phyloP scores from a whole-genome alignment of 2,113 vertebrate species.

The Trochalopteron elliotii region DNA sequence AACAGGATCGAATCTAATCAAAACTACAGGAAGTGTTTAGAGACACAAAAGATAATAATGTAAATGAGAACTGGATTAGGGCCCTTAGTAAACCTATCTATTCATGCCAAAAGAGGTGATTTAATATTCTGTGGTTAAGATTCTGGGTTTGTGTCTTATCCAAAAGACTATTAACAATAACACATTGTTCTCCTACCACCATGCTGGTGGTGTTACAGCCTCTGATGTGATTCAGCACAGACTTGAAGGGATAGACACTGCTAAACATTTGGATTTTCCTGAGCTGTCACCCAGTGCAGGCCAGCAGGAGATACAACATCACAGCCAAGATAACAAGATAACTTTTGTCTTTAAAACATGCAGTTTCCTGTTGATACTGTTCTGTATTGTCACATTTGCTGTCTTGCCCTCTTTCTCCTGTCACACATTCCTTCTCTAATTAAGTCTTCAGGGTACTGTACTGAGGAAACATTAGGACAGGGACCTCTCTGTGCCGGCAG shows the following conservation, averaged over 20 bases:
- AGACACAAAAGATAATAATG: conserved; percentile 43
- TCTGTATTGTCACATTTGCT: not conserved
- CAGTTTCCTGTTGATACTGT: conserved; percentile 25
- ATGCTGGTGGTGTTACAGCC: not conserved
- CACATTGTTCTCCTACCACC: conserved; percentile 22
- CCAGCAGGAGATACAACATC: not conserved
- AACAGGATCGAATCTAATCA: conserved; percentile 1
- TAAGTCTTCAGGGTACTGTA: not conserved
- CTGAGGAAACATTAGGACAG: not conserved
- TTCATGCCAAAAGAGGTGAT: conserved; percentile 49
- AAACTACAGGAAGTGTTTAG: conserved; percentile 46
- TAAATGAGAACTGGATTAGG: conserved; percentile 53
- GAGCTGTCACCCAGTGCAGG: not conserved
- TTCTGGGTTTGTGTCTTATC: conserved; percentile 24
- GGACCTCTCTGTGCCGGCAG: not conserved
- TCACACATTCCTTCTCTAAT: not conserved
- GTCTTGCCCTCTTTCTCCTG: not conserved
- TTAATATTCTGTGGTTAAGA: conserved; percentile 50
- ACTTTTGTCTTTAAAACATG: not conserved
- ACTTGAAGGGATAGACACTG: not conserved
- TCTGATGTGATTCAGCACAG: conserved; percentile 2
- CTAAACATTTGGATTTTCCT: conserved; percentile 3
- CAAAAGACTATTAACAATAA: conserved; percentile 41
- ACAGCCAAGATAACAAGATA: conserved; percentile 23
- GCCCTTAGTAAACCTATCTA: conserved; percentile 49